phyloP scores from a whole-genome alignment of 2,888 invertebrate species.

The Acholoe squamosa region DNA sequence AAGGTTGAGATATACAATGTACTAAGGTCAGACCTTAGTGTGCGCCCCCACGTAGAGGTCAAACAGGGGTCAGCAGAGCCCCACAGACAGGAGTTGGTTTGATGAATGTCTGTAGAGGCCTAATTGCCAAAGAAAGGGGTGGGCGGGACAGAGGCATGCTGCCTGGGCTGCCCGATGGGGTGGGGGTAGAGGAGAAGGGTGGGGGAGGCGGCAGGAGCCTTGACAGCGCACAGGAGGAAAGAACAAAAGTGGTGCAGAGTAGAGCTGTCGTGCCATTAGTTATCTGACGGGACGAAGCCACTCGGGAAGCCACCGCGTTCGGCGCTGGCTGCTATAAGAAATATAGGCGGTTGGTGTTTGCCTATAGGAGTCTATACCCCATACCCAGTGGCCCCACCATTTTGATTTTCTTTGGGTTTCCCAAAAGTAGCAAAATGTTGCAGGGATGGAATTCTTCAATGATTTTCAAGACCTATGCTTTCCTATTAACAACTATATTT shows the following conservation, averaged over 20 bases:
- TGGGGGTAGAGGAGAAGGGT: not conserved
- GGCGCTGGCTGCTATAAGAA: not conserved
- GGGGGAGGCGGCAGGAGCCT: not conserved
- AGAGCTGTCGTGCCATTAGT: not conserved
- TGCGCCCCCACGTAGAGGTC: not conserved
- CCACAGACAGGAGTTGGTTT: not conserved
- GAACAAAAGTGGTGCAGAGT: not conserved
- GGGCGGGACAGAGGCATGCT: no score
- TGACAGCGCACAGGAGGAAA: not conserved
- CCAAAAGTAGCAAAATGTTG: no score
- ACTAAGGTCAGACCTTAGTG: not conserved
- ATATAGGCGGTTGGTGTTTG: not conserved
- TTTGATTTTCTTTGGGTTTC: no score
- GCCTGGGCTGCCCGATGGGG: not conserved
- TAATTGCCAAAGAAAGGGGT: not conserved
- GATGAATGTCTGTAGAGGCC: conserved; percentile 11
- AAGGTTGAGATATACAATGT: not conserved
- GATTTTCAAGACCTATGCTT: no score
- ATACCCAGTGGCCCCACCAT: no score
- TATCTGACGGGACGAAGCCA: conserved; percentile 23
- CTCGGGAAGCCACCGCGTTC: not conserved
- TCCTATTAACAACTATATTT: no score
- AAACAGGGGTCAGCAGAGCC: not conserved
- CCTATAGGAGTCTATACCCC: no score
- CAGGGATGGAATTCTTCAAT: no score